phyloP scores from a whole-genome alignment of 2,113 vertebrate genomes.

The Echinops telfairi region DNA sequence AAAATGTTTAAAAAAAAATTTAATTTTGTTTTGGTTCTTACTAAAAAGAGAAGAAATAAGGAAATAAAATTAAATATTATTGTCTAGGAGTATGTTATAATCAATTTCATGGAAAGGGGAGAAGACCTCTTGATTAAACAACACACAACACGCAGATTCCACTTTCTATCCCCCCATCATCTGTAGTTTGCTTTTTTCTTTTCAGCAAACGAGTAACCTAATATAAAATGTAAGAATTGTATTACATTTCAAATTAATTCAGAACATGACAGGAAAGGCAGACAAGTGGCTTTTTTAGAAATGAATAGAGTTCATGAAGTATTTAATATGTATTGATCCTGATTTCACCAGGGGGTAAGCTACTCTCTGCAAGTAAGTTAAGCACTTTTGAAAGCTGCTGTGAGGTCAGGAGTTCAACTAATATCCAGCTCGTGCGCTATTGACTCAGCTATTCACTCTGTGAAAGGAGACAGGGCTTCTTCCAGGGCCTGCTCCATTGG shows the following conservation, averaged over 20 bases:
- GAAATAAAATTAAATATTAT: not conserved
- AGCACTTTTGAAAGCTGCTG: conserved; percentile 68
- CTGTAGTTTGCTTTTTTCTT: conserved; percentile 2
- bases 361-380: conserved; percentile 68
- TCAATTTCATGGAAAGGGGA: not conserved
- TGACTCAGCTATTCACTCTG: not conserved
- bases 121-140: not conserved
- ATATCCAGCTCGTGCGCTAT: not conserved
- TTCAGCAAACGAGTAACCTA: conserved; percentile 70
- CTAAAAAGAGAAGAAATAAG: not conserved
- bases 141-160: not conserved
- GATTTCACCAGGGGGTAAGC: conserved; percentile 73
- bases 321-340: conserved; percentile 82
- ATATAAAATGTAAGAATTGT: conserved; percentile 73
- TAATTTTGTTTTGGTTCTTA: not conserved
- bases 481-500: not conserved
- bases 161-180: not conserved
- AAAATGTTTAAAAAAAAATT: too few relatives aligned
- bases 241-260: conserved; percentile 81
- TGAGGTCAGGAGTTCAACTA: conserved; percentile 54
- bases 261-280: conserved; percentile 78
- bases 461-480: not conserved
- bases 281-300: conserved; percentile 78
- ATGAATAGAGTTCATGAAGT: conserved; percentile 82
- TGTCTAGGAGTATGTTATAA: not conserved